Evolutionary conservation across 2,888 invertebrate genomes (phyloP).

Genomic region (Epirrita christyi): DNA sequence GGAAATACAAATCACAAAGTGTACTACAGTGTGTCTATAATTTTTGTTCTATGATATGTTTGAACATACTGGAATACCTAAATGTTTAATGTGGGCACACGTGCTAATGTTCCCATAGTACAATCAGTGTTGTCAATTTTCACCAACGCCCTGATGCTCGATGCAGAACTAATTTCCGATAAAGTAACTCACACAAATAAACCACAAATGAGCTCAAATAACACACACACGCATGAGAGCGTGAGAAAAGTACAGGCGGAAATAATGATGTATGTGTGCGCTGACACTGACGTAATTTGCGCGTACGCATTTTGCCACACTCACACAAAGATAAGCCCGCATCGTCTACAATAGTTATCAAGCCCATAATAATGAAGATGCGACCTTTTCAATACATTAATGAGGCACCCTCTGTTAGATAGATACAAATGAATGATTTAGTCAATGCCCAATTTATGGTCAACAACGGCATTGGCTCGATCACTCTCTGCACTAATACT

Average conservation of each 20-base stretch:
- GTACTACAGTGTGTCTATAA: conserved; percentile 53
- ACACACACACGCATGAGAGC: conserved; percentile 69
- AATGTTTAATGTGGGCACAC: conserved; percentile 73
- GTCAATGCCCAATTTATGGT: conserved; percentile 66
- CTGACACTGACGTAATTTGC: conserved; percentile 59
- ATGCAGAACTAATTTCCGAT: conserved; percentile 80
- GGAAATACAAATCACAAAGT: conserved; percentile 57
- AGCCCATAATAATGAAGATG: conserved; percentile 74
- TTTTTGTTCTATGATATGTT: conserved; percentile 63
- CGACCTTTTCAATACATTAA: conserved; percentile 76
- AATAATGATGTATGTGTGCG: conserved; percentile 64
- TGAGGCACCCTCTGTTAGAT: conserved; percentile 74
- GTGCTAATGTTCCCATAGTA: conserved; percentile 72
- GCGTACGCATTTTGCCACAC: conserved; percentile 52
- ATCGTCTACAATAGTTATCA: conserved; percentile 73
- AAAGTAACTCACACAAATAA: conserved; percentile 63
- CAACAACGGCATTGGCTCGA: conserved; percentile 58
- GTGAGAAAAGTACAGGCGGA: conserved; percentile 80
- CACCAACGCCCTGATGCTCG: conserved; percentile 67
- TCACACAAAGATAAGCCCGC: conserved; percentile 67
- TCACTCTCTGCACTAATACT: conserved; percentile 52
- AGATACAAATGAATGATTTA: conserved; percentile 63
- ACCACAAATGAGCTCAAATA: conserved; percentile 70
- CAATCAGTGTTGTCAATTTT: conserved; percentile 76
- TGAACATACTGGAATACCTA: conserved; percentile 53